Conservation (phyloP, 2,888 invertebrate species). For the Lasius fuliginosus region DNA sequence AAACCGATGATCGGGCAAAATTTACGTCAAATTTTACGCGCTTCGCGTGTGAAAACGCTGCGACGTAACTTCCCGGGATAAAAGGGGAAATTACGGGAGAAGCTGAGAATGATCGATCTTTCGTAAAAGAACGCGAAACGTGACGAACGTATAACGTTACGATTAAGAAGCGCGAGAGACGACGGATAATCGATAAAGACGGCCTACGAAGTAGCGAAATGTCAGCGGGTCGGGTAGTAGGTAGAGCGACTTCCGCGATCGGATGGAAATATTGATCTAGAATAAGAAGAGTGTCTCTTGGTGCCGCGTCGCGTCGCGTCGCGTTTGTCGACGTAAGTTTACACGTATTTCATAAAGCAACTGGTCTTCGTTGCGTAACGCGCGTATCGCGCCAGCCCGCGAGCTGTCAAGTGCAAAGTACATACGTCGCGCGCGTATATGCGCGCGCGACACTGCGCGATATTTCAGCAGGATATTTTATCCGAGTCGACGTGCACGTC, state of each 20-base stretch:
- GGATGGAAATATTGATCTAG: conserved; percentile 84
- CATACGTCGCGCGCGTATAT: not conserved
- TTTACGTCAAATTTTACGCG: not conserved
- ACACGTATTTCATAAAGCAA: too few species aligned
- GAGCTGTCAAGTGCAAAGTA: not conserved
- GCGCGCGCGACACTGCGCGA: not conserved
- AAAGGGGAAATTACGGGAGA: not conserved
- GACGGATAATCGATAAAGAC: conserved; percentile 77
- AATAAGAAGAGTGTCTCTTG: conserved; percentile 69
- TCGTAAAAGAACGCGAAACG: conserved; percentile 3
- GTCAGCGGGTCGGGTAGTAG: conserved; percentile 79
- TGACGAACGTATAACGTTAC: not conserved
- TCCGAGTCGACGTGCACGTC: not conserved
- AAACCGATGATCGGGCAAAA: not conserved
- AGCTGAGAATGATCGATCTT: not conserved
- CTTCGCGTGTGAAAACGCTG: not conserved
- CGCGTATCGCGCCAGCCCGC: not conserved
- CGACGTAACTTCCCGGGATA: not conserved
- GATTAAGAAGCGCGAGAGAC: conserved; percentile 28
- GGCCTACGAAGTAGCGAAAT: conserved; percentile 71
- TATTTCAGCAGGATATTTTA: not conserved
- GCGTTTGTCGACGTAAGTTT: too few species aligned
- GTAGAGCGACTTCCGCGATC: conserved; percentile 73
- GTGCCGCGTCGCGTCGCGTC: not conserved
- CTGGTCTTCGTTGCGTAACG: too few species aligned